A percentile compares a stretch with the other conserved stretches of the same genome.
Conservation (phyloP, 2,888 invertebrate species). For the Carcina quercana region DNA sequence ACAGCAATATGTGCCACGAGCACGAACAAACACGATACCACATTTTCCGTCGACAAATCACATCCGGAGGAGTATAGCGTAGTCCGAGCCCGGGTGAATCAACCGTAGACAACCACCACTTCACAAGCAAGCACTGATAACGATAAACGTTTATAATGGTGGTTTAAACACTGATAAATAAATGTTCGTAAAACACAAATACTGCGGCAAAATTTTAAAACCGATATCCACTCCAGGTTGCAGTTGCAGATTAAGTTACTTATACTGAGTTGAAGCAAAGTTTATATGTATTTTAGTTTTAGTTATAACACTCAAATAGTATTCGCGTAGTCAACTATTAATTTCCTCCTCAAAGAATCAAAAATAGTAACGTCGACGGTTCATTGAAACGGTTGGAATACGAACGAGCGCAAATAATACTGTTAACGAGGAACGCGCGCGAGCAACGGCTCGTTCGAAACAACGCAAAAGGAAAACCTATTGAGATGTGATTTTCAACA, state of each 20-base stretch:
- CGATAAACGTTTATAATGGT: slow-evolving; percentile 11
- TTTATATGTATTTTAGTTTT: too few species aligned
- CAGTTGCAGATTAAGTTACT: too few species aligned
- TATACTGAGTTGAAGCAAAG: too few species aligned
- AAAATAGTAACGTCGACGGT: slow-evolving; percentile 35
- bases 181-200: too few species aligned
- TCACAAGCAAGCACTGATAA: slow-evolving; percentile 46
- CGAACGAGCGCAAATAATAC: slow-evolving; percentile 16
- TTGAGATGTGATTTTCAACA: too few species aligned
- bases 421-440: not conserved
- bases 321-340: slow-evolving; percentile 26
- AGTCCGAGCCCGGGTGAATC: slow-evolving; percentile 51
- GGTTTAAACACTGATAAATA: too few species aligned
- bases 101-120: slow-evolving; percentile 48
- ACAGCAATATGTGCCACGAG: slow-evolving; percentile 44
- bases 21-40: slow-evolving; percentile 59
- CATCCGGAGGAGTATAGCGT: slow-evolving; percentile 59
- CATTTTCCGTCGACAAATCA: slow-evolving; percentile 71
- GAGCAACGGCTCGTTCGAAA: not conserved
- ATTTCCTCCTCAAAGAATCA: slow-evolving; percentile 23
- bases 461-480: too few species aligned
- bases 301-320: too few species aligned
- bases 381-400: slow-evolving; percentile 26
- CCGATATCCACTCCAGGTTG: too few species aligned
- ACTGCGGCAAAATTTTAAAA: too few species aligned